phyloP scores from a whole-genome alignment of 2,113 vertebrate species.

The Megaceryle torquata region DNA sequence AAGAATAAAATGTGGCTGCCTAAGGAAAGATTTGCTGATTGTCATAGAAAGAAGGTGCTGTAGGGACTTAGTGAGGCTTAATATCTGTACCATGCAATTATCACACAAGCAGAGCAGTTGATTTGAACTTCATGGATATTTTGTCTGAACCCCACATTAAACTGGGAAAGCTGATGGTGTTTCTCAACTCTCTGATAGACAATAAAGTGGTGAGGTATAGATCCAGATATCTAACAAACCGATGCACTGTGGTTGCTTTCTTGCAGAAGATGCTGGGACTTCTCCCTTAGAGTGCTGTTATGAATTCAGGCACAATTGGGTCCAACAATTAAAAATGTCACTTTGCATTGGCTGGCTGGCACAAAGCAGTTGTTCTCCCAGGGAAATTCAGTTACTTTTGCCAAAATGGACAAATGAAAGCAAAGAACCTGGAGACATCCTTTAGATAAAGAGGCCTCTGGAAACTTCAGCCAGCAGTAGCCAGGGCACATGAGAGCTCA shows the following conservation, averaged over 20 bases:
- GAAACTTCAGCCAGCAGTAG: not conserved
- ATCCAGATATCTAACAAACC: not conserved
- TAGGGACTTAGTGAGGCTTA: not conserved
- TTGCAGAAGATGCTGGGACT: not conserved
- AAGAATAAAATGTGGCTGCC: not conserved
- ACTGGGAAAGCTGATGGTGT: not conserved
- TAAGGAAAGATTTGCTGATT: not conserved
- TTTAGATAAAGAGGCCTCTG: not conserved
- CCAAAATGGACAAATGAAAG: not conserved
- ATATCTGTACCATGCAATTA: accelerated
- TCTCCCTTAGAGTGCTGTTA: not conserved
- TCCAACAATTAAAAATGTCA: not conserved
- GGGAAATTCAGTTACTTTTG: not conserved
- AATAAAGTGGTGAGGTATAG: not conserved
- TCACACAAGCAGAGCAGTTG: not conserved
- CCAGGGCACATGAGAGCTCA: not conserved
- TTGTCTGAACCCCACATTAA: not conserved
- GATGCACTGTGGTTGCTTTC: not conserved
- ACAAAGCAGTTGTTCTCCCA: not conserved
- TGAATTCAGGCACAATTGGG: not conserved
- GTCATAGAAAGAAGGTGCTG: not conserved
- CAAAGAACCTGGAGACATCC: not conserved
- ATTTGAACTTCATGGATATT: not conserved
- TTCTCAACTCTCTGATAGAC: not conserved
- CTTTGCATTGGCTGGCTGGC: not conserved